Evolutionary conservation across 2,888 invertebrate genomes (phyloP).

Genomic region (Leptarthrus brevirostris): DNA sequence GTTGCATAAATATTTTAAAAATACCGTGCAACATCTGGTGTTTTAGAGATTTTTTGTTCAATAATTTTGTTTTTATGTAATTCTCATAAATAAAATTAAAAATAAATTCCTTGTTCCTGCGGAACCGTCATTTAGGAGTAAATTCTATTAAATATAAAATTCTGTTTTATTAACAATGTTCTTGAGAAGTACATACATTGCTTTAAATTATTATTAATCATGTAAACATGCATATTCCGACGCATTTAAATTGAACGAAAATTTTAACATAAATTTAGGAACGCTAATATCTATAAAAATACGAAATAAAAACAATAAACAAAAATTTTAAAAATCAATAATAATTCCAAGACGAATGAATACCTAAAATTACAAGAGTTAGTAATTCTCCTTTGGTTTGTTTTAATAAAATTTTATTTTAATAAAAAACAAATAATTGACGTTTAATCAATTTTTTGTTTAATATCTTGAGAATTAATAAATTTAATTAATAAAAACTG

Average conservation of each 20-base stretch:
- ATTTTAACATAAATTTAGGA: neutral
- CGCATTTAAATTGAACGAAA: slow-evolving; percentile 53
- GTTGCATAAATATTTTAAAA: no score
- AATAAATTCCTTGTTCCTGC: no score
- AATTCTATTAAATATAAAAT: no score
- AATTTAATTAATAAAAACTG: slow-evolving; percentile 18
- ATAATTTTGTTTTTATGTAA: no score
- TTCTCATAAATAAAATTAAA: no score
- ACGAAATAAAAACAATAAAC: neutral
- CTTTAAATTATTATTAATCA: no score
- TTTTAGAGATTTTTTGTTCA: no score
- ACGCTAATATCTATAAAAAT: neutral
- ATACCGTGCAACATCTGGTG: no score
- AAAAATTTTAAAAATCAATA: slow-evolving; percentile 57
- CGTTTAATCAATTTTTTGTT: slow-evolving; percentile 43
- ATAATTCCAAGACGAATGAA: slow-evolving; percentile 63
- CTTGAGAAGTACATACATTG: no score
- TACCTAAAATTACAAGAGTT: slow-evolving; percentile 54
- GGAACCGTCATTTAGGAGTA: no score
- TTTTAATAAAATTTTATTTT: neutral
- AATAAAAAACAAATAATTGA: slow-evolving; percentile 43
- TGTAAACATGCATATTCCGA: neutral
- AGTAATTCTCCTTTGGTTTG: slow-evolving; percentile 19
- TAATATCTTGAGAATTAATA: slow-evolving; percentile 20
- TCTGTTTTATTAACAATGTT: no score